phyloP scores from a whole-genome alignment of 2,113 vertebrate species.

The Lamprologus ornatipinnis region DNA sequence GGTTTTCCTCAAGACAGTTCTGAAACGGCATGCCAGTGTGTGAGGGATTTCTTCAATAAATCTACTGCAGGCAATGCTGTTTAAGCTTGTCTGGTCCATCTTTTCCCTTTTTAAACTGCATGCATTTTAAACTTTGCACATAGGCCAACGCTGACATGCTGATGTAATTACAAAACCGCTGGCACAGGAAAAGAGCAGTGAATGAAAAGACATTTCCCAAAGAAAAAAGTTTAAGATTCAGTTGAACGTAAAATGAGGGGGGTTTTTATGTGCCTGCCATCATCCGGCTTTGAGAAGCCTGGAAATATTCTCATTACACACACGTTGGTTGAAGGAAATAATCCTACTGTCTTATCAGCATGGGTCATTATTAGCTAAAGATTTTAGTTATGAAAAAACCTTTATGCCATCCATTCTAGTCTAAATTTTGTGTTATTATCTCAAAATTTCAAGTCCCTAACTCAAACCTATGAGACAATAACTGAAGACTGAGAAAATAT shows the following conservation, averaged over 20 bases:
- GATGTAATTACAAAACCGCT: conserved; percentile 22
- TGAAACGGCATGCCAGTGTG: conserved; percentile 4
- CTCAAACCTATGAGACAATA: not conserved
- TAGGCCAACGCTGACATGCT: not conserved
- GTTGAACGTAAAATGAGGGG: not conserved
- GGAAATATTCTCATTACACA: not conserved
- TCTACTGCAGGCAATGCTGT: not conserved
- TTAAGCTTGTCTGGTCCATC: not conserved
- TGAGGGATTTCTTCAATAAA: conserved; percentile 17
- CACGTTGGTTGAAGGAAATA: not conserved
- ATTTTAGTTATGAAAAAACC: not conserved
- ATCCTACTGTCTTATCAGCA: not conserved
- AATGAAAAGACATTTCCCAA: conserved; percentile 29
- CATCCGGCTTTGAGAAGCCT: not conserved
- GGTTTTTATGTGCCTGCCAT: not conserved
- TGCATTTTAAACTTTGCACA: not conserved
- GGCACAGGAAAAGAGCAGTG: not conserved
- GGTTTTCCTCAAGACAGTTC: not conserved
- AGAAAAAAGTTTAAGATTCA: conserved; percentile 9
- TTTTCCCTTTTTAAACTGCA: not conserved
- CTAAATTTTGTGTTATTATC: not conserved
- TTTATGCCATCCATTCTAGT: not conserved
- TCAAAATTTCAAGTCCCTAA: not conserved
- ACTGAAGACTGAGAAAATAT: not conserved
- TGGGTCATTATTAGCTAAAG: not conserved